Evolutionary conservation across 2,113 vertebrate species (phyloP), one percentile per base, ranked within the genome.

Genomic region (Cebidichthys violaceus): DNA sequence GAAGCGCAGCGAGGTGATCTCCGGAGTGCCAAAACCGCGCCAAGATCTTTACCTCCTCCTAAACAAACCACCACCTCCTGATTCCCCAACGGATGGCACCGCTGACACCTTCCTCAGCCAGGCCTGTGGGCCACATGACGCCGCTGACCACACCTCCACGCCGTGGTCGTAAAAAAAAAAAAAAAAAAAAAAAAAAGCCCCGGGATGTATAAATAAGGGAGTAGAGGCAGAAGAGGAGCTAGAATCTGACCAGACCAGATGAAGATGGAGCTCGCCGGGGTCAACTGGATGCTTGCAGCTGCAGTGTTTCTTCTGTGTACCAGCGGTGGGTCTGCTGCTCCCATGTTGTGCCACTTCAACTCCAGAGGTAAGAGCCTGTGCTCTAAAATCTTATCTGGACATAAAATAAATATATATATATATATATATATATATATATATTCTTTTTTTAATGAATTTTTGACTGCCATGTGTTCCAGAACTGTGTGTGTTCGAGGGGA

Each of bases 271-370:
- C 85, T 91, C 78, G 76, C 83, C 84, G 81, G 84, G 79, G 81
- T 78, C 47, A 87, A 88, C 87, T 84, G 83, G 89, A 35, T 89
- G 59, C 0, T 92, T 17, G 79, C 85, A 81, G 75, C 92, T 0
- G 29, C 84, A 77, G 90, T 86, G 77, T 78, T 89, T 35, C 54
- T 94, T 60, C 93, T 96, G 86, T 95, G 95, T 86, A 90, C 39
- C 77, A 66, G 93, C 50, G 93, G 93, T 41, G 94, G 91, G 64
- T 92, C 92, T 39, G 93, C 93, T 14, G 96, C 95, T 24, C 95
- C 96, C 77, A 95, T 94, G 80, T 96, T 97, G 90, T 98, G 97
- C 85, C 97, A 97, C 93, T 97, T 97, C 88, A 95, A 96, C 92
- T 96, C 96, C 83, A 96, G 96, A 96, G 97, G 97, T 98, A 93